Evolutionary conservation across 2,888 invertebrate species (phyloP), one percentile per base, ranked within the genome.

Genomic region (Macrosoma leucophasiata): DNA sequence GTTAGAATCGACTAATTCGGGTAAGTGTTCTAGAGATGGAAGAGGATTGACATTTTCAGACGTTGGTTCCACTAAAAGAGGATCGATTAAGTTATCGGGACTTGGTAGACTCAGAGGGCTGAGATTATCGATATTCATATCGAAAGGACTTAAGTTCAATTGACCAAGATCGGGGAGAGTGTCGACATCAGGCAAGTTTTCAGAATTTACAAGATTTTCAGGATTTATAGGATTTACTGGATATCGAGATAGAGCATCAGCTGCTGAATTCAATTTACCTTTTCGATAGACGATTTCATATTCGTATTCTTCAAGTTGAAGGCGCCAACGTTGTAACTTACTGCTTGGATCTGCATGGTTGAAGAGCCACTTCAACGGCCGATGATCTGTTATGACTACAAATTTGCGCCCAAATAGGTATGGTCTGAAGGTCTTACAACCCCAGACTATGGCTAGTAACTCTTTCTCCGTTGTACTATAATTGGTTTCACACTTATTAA

Each of bases 231-330:
- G 41, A 17, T 41, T 35, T 1, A 33, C 25, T 0, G 30, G 33
- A 22, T 18, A 49, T 20, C 29, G 13, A 15, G 48, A 51, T 2
- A 53, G 42, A 4, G 53, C 53, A 19, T 55, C 51, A 1, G 51
- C 52, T 12, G 11, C 20, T 5, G 28, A 11, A 13, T 41, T 42
- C 2, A 34, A 5, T 40, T 40, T 40, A 9, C 44, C 48, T 24
- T 39, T 36, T 29, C 35, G 19, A 20, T 38, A 41, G 3, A 36
- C 29, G 6, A 37, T 37, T 10, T 39, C 38, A 12, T 42, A 37
- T 5, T 43, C 38, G 14, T 15, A 37, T 19, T 38, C 40, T 27
- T 38, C 34, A 5, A 40, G 26, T 25, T 43, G 30, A 2, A 45
- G 32, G 3, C 42, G 26, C 42, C 42, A 41, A 1, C 46, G 20